These are phyloP conservation scores for Petrocephalus sullivani DNA, from an alignment of 2,797 vertebrate species.

Conservation along the genomic window DNA sequence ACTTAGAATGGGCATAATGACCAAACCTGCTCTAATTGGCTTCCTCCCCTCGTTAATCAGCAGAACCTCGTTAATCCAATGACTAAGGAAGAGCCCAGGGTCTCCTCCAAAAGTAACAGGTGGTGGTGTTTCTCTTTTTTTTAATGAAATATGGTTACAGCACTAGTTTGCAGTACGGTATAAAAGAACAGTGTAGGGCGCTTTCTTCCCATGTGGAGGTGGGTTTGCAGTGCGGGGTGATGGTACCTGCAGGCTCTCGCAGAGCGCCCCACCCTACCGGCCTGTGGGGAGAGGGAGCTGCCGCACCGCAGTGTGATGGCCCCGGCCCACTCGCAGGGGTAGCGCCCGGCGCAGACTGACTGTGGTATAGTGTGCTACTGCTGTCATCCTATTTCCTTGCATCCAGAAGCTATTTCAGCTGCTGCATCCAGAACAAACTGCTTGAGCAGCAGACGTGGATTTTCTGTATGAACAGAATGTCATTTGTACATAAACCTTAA, in stretches of 20 bases:
- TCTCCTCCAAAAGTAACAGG: not conserved
- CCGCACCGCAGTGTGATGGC: not conserved
- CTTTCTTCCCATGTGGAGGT: not conserved
- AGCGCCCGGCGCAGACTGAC: not conserved
- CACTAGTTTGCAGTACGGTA: not conserved
- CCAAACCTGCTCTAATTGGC: not conserved
- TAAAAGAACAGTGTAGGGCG: not conserved
- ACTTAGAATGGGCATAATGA: not conserved
- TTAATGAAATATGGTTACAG: not conserved
- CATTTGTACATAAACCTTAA: slow-evolving; percentile 49
- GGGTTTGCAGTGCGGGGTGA: not conserved
- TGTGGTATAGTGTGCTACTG: not conserved
- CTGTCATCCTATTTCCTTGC: not conserved
- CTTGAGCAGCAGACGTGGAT: not conserved
- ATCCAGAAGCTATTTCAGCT: not conserved
- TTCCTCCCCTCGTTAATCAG: not conserved
- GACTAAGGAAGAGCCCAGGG: not conserved
- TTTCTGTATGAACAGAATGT: slow-evolving; percentile 22
- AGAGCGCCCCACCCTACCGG: not conserved
- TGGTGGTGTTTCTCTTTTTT: not conserved
- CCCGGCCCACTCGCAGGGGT: not conserved
- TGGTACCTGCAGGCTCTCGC: not conserved
- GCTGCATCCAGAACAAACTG: not conserved
- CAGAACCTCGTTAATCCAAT: not conserved
- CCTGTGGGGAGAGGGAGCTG: not conserved